These are phyloP conservation scores for Sarcophaga variegata DNA, from an alignment of 2,888 invertebrate species.

Conservation along the genomic window DNA sequence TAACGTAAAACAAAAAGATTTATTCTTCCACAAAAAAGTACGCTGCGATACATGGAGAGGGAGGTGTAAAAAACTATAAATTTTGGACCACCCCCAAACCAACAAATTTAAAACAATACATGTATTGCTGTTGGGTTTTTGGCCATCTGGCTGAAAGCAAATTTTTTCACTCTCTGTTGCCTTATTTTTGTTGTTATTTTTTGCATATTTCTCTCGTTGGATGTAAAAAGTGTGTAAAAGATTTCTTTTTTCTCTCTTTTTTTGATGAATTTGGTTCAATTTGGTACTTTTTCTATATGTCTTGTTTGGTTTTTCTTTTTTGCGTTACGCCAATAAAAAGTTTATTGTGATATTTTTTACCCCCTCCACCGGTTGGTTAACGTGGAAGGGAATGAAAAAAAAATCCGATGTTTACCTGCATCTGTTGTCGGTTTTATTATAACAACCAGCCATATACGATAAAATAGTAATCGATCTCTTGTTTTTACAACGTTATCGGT, in stretches of 20 bases:
- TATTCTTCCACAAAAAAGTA: too few relatives aligned
- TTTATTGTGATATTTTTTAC: constrained; percentile 37
- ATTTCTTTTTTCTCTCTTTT: constrained; percentile 23
- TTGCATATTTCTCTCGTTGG: constrained; percentile 51
- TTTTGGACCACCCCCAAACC: neutral
- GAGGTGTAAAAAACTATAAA: neutral
- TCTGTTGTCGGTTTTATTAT: constrained; percentile 65
- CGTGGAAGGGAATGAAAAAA: constrained; percentile 13
- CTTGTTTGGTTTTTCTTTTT: neutral
- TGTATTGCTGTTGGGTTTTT: constrained; percentile 13
- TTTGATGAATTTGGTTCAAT: neutral
- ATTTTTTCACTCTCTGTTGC: constrained; percentile 22
- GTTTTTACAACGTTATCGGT: neutral
- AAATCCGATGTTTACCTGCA: constrained; percentile 62
- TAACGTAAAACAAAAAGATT: neutral
- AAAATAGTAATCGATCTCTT: constrained; percentile 78
- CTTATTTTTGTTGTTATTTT: constrained; percentile 9
- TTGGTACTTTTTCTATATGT: too few relatives aligned
- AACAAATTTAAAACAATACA: constrained; percentile 42
- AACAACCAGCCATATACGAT: constrained; percentile 4
- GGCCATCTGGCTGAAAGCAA: constrained; percentile 56
- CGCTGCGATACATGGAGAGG: neutral
- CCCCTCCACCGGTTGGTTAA: neutral
- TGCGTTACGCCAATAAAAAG: constrained; percentile 58
- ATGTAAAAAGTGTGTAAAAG: constrained; percentile 45